Evolutionary conservation across 37 sponge, comb jelly and placozoan genomes (phyloP), one percentile per base, ranked within the genome.

Genomic region (Bolinopsis microptera): DNA sequence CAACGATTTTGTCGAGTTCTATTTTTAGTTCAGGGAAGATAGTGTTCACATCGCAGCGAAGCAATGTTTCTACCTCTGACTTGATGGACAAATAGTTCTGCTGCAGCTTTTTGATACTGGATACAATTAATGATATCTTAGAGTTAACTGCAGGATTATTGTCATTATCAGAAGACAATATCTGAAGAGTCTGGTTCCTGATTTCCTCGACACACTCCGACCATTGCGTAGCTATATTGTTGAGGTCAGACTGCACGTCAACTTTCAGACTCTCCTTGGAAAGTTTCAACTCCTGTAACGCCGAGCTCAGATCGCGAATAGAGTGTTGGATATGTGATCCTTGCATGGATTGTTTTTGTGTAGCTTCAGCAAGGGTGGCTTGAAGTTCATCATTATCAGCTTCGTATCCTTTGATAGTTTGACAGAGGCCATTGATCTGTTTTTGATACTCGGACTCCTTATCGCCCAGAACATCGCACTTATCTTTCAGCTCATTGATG

Each of bases 401-500:
- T 13, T 48, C 61, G 61, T 48, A 48, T 48, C 61, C 61, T 48
- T 48, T 48, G 61, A 48, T 48, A 30, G 26, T 40, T 1, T 86
- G 13, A 30, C 3, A 8, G 3, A 72, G 75, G 31, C 75, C 31
- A 21, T 2, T 28, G 3, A 72, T 72, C 5, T 72, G n/a, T 5
- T n/a, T 24, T 24, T 30, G 75, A 72, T 28, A 30, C 5, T 72
- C 75, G 31, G 27, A 5, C 25, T 72, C 75, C 25, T 72, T 72
- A 8, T n/a, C 75, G 5, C 75, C 31, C 38, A 86, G 26, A 39
- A 16, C 48, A 1, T 39, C 61, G 3, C 26, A 41, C 30, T 27
- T 38, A 24, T 86, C 90, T 86, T 40, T 39, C 26, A 86, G 90
- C 25, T 86, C 90, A 24, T 86, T 38, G n/a, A 86, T 21, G n/a